A percentile compares a stretch with the other conserved stretches of the same genome.
phyloP scores from a whole-genome alignment of 2,888 invertebrate species.

The Oithona nana region DNA sequence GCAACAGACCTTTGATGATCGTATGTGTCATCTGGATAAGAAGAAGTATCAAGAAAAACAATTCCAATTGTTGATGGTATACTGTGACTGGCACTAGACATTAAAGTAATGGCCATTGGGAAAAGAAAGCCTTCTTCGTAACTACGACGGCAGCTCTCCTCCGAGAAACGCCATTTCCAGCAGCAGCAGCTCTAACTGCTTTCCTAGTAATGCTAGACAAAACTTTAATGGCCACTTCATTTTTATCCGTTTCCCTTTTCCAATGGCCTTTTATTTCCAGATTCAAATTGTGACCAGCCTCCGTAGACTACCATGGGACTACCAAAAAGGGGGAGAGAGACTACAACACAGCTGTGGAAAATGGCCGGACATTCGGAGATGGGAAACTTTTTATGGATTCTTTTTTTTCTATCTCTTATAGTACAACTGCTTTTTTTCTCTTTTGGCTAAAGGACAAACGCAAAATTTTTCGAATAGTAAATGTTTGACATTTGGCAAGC shows the following conservation, averaged over 20 bases:
- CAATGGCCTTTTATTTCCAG: not conserved
- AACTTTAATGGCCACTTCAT: not conserved
- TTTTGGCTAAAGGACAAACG: no score
- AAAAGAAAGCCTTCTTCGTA: not conserved
- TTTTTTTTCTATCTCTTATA: not conserved
- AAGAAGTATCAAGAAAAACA: no score
- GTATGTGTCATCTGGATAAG: no score
- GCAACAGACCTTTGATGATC: no score
- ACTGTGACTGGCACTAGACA: no score
- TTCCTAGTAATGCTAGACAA: not conserved
- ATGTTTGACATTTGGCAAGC: not conserved
- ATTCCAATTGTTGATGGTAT: no score
- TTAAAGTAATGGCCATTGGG: no score
- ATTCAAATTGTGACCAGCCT: no score
- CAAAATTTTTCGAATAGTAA: no score
- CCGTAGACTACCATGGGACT: no score
- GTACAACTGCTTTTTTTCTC: not conserved
- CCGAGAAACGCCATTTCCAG: not conserved
- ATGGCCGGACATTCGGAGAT: not conserved
- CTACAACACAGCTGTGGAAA: not conserved
- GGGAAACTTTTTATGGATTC: not conserved
- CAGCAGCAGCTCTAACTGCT: not conserved
- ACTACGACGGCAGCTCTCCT: not conserved
- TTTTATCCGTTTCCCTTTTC: no score
- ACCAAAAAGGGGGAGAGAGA: no score